Evolutionary conservation across 2,888 invertebrate species (phyloP), one percentile per base, ranked within the genome.

Genomic region (Ennomos fuscantarius): DNA sequence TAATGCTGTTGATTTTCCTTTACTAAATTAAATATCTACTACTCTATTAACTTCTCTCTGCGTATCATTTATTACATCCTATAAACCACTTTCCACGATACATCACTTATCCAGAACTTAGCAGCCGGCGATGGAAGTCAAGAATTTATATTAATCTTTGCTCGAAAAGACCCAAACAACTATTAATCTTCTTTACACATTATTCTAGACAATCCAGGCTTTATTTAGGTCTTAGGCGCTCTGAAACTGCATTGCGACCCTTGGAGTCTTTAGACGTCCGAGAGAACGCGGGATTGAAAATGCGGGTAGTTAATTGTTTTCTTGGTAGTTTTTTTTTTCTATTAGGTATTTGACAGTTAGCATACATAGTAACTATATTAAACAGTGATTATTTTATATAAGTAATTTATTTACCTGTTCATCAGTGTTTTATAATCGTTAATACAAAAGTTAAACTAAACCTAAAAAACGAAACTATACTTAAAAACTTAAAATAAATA

Each of bases 141-240:
- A 41, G 50, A 46, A 50, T 56, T 51, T 51, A 46, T 48, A 57
- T 57, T 57, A 57, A 52, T 57, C 52, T 52, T 39, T 48, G 52
- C 52, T 42, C 31, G 42, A 41, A 50, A 49, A 45, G 50, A 45
- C 12, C 24, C 43, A 9, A 41, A 15, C 24, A 44, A 9, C 44
- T 41, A 58, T 58, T 58, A 58, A 53, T 58, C 48, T 58, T 58
- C 41, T 15, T 57, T 57, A 44, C 47, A 52, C 47, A 45, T 49
- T 24, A 44, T 44, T 44, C 32, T 49, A 53, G 58, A 48, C 43
- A 13, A 49, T 36, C 35, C 33, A 31, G 55, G 9, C 47, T 54
- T 11, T 43, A 33, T 37, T 49, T 40, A 50, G n/a, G 50, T 36
- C 50, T 9, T 33, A 37, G 37, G 15, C 6, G 35, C 34, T 6